Evolutionary conservation across 2,888 invertebrate species (phyloP), one percentile per base, ranked within the genome.

Genomic region (Seira musarum): DNA sequence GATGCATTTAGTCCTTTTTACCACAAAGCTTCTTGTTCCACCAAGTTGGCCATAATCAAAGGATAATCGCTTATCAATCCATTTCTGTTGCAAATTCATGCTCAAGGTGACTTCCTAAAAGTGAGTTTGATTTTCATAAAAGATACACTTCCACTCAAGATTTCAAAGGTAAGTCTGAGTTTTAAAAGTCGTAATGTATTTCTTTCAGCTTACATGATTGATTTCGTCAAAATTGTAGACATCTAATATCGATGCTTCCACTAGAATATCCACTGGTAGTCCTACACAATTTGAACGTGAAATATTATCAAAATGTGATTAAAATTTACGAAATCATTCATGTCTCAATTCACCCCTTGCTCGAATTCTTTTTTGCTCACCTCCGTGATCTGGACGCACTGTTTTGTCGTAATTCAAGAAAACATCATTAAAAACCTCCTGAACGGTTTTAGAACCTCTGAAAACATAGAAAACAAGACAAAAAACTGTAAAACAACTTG

Each of bases 221-320:
- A 71, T 61, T 68, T 84, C 84, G 70, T 84, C 83, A 53, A 84
- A 72, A 57, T 82, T 80, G 53, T 82, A 85, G 1, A 83, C 74
- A 35, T 85, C 85, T 67, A 80, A 17, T 3, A 85, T n/a, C 8
- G 40, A 46, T 8, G 64, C 77, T 22, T 75, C 80, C n/a, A 83
- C 35, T 1, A 13, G 24, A 0, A 83, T 68, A 2, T 80, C 61
- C 1, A 82, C 66, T 17, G 78, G 63, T 19, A 71, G 30, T 24
- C 40, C 76, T 75, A 35, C 2, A 13, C 30, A 30, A 5, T n/a
- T n/a, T n/a, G n/a, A n/a, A n/a, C n/a, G n/a, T n/a, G n/a, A n/a
- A n/a, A n/a, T n/a, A n/a, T n/a, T n/a, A n/a, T n/a, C n/a, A n/a
- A n/a, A n/a, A n/a, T n/a, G n/a, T n/a, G n/a, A n/a, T n/a, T n/a